Evolutionary conservation across 1,140 invertebrate genomes (phyloP).

Genomic region (Tetragonula clypearis): DNA sequence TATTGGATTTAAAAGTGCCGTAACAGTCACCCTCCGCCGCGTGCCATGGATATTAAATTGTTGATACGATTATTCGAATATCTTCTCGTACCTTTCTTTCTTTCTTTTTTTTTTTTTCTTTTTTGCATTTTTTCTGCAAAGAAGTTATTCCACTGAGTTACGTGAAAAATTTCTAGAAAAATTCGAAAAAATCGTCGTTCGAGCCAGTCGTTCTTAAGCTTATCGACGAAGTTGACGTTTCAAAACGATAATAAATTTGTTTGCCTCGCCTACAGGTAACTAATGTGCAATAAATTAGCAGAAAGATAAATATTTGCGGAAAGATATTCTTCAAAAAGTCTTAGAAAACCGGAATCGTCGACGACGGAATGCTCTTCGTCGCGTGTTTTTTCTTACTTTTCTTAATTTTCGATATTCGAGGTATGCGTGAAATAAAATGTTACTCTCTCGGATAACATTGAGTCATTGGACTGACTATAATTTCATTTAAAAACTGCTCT

Average conservation of each 20-base stretch:
- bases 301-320: not conserved
- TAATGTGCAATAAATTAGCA: not conserved
- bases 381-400: not conserved
- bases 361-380: not conserved
- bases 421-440: not conserved
- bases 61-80: not conserved
- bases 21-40: not conserved
- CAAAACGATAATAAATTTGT: not conserved
- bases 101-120: not conserved
- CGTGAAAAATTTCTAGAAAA: not conserved
- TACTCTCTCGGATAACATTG: not conserved
- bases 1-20: not conserved
- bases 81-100: not conserved
- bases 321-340: not conserved
- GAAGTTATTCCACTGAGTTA: not conserved
- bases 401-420: not conserved
- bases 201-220: not conserved
- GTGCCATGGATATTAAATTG: not conserved
- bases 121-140: not conserved
- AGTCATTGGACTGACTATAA: not conserved
- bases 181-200: not conserved
- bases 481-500: no score
- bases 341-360: not conserved
- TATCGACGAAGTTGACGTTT: not conserved
- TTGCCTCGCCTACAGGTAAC: no score